Conservation (phyloP, 2,113 vertebrate genomes). For the Terrapene triunguis region DNA sequence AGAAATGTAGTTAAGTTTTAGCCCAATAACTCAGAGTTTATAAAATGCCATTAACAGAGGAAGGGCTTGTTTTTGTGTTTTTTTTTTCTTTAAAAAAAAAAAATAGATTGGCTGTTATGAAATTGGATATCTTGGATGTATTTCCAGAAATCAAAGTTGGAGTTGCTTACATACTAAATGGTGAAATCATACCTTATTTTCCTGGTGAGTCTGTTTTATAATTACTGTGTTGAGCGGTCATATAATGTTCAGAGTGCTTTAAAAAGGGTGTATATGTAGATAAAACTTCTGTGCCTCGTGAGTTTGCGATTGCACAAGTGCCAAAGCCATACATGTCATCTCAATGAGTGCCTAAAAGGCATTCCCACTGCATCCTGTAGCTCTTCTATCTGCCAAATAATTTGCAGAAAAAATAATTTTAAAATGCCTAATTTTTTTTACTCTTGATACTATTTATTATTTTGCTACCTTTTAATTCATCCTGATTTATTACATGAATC, state of each 20-base stretch:
- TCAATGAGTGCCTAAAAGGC: neutral
- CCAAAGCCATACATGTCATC: neutral
- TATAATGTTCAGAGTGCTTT: neutral
- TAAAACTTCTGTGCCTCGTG: neutral
- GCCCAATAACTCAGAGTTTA: neutral
- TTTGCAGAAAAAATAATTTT: neutral
- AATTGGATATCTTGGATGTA: conserved; percentile 97
- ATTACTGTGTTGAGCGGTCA: neutral
- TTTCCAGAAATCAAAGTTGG: conserved; percentile 95
- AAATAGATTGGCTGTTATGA: conserved; percentile 94
- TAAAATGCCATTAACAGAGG: neutral
- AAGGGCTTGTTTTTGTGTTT: neutral
- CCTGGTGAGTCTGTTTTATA: conserved; percentile 87
- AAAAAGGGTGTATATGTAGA: neutral
- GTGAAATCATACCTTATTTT: conserved; percentile 94
- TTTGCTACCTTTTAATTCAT: neutral
- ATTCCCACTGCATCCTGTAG: neutral
- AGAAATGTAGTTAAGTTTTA: neutral
- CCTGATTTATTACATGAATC: neutral
- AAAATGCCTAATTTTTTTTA: neutral
- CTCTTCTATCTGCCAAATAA: neutral
- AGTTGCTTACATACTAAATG: conserved; percentile 91
- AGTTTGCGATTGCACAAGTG: neutral
- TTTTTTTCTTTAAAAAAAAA: conserved; percentile 38
- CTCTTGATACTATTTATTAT: neutral